A percentile compares a stretch with the other conserved stretches of the same genome.
phyloP scores from a whole-genome alignment of 2,113 vertebrate genomes.

The Dissostichus mawsoni region DNA sequence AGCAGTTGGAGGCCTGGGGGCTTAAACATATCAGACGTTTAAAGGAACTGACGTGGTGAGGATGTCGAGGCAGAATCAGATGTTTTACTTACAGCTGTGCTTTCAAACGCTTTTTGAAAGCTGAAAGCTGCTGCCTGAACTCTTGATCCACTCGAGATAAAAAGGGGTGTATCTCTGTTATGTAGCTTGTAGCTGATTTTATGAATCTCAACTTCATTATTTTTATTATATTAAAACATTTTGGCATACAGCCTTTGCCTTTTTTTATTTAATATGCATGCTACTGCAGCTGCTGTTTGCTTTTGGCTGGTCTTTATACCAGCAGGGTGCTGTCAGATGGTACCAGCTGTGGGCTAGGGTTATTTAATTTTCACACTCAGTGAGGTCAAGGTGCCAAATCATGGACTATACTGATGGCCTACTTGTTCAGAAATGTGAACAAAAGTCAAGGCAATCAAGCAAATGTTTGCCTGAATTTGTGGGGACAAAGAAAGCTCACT shows the following conservation, averaged over 20 bases:
- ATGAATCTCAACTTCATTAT: too few species aligned
- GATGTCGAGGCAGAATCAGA: conserved; percentile 1
- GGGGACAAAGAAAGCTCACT: conserved; percentile 17
- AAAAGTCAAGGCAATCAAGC: conserved; percentile 2
- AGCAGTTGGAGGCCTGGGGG: conserved; percentile 18
- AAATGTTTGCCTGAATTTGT: conserved; percentile 6
- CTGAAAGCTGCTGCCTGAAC: not conserved
- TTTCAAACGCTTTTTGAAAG: not conserved
- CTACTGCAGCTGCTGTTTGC: not conserved
- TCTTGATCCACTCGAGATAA: not conserved
- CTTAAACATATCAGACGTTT: conserved; percentile 15
- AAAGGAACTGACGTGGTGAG: not conserved
- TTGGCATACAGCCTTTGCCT: not conserved
- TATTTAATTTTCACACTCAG: conserved; percentile 1
- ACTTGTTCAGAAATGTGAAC: conserved; percentile 29
- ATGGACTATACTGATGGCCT: not conserved
- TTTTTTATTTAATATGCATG: not conserved
- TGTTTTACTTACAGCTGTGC: not conserved
- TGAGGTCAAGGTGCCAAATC: not conserved
- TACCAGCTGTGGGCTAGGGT: not conserved
- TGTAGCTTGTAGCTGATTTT: too few species aligned
- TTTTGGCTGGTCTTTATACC: not conserved
- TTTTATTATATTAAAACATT: too few species aligned
- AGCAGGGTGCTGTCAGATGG: not conserved
- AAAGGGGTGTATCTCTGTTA: not conserved